Evolutionary conservation across 2,797 vertebrate species (phyloP), one percentile per base, ranked within the genome.

Genomic region (Halcyon leucocephala): DNA sequence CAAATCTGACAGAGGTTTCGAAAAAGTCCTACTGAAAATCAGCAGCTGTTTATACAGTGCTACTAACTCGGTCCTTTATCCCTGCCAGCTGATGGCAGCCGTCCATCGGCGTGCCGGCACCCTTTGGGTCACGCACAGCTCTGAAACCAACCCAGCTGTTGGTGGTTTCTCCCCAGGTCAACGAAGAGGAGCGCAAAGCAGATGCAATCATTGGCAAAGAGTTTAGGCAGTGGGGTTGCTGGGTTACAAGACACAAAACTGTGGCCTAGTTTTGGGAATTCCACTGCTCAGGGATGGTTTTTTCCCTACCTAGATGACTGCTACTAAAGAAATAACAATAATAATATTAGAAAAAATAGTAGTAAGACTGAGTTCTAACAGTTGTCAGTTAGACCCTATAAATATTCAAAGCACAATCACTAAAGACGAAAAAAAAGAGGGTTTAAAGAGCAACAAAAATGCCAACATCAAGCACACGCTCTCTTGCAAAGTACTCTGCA

Each of bases 121-220:
- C 12, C 2, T 7, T 67, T 35, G 52, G 37, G 20, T 33, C 67
- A 73, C 18, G 49, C 20, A 65, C 33, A n/a, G 58, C 28, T 74
- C 77, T 64, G 28, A 83, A 93, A 81, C 52, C 4, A 3, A 19
- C 42, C 39, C 82, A 49, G 26, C 22, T 9, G 3, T 42, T 28
- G n/a, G 29, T 62, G 48, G 12, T 55, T 90, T 62, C 18, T 72
- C n/a, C 54, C 20, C 51, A 29, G 1, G 0, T 26, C 64, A 72
- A 26, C 0, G 0, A 57, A 67, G 7, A 19, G 26, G 14, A 82
- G 39, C 1, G 0, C 0, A 0, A 83, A 16, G 24, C 49, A 79
- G 57, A 48, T 24, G n/a, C 29, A 51, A 33, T 13, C 33, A 28
- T 37, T 22, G 10, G 9, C 31, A 42, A 85, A 74, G 35, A 48